Evolutionary conservation across 92 coral and sea anemone species (phyloP), one percentile per base, ranked within the genome.

Genomic region (Zoanthus sansibaricus): DNA sequence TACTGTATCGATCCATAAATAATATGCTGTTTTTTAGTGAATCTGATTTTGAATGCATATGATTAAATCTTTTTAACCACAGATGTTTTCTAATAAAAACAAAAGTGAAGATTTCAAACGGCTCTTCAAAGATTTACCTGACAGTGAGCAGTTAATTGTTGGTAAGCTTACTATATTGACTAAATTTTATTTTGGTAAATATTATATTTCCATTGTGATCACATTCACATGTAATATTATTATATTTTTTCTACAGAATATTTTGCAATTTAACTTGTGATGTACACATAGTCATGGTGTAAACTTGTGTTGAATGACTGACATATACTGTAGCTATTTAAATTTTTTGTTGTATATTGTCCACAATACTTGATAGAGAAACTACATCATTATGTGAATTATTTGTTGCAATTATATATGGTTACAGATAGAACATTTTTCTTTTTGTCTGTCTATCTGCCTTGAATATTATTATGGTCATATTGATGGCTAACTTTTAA

Each of bases 1-100:
- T 7, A 20, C 6, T 62, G 8, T 62, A 4, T n/a, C n/a, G n/a
- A n/a, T 25, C 20, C n/a, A 3, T 16, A 16, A 4, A n/a, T 20
- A 4, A n/a, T 20, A 0, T 7, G 5, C 7, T 5, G 20, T 31
- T 18, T 62, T 75, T 10, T n/a, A 49, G 13, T 1, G 12, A 75
- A 1, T n/a, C 45, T 51, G n/a, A 47, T 18, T 51, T 46, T 20
- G 7, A 51, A 16, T 75, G 59, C 11, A 18, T 76, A 10, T 47
- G 11, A 17, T 52, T 18, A 62, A 18, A 4, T n/a, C 9, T 72
- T 16, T 79, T 69, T 15, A 55, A 21, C 72, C 37, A 30, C 69
- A 97, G 99, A 97, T 97, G 92, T 97, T 97, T 89, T 96, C 99
- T 46, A 92, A 94, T 87, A 97, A 97, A 86, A 93, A 95, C 72